phyloP scores from a whole-genome alignment of 2,888 invertebrate genomes.

The Cephonodes hylas region DNA sequence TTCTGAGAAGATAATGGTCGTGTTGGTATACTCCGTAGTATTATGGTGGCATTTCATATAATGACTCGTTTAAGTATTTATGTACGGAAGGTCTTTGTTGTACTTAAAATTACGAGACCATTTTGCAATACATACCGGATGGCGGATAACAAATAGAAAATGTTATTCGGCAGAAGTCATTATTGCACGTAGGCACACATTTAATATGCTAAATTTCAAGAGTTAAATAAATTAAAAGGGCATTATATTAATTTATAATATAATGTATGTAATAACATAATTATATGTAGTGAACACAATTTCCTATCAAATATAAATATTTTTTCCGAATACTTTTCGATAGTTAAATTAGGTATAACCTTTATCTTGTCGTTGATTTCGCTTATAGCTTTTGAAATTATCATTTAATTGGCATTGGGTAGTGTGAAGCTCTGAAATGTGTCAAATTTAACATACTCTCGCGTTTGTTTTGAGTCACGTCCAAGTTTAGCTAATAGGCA shows the following conservation, averaged over 20 bases:
- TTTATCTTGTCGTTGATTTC: too few species aligned
- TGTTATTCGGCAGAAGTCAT: not conserved
- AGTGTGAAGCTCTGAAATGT: too few species aligned
- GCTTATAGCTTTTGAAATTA: too few species aligned
- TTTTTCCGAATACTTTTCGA: not conserved
- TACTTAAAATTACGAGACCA: not conserved
- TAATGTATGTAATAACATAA: too few species aligned
- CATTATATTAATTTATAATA: too few species aligned
- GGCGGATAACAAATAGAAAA: too few species aligned
- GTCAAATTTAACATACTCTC: too few species aligned
- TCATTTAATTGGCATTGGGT: too few species aligned
- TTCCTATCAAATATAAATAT: not conserved
- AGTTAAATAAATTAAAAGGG: not conserved
- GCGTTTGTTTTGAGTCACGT: too few species aligned
- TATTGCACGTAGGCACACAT: not conserved
- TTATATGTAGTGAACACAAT: not conserved
- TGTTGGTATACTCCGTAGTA: not conserved
- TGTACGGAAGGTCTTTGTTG: not conserved
- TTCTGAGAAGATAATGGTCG: not conserved
- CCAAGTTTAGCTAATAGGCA: too few species aligned
- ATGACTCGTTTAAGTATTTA: not conserved
- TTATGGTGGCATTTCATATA: not conserved
- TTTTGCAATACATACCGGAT: not conserved
- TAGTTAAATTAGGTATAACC: too few species aligned
- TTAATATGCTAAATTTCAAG: not conserved